These are phyloP conservation scores for Anguilla japonica DNA, from an alignment of 2,113 vertebrate species.

Conservation along the genomic window DNA sequence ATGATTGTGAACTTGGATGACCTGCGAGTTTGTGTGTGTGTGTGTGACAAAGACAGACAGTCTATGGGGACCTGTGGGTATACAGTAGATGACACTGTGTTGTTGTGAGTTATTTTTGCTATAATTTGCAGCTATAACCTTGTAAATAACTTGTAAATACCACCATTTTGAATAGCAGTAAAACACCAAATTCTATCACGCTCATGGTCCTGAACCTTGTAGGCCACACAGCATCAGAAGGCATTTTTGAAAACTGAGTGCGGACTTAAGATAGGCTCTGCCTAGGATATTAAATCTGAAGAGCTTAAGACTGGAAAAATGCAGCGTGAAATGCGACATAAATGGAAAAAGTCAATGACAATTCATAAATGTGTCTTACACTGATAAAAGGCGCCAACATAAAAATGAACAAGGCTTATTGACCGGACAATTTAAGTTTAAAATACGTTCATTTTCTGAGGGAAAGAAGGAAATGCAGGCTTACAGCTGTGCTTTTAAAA, in stretches of 20 bases:
- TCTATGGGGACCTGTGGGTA: too few relatives aligned
- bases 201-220: constrained; percentile 32
- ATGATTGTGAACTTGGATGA: background rate
- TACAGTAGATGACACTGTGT: constrained; percentile 29
- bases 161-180: constrained; percentile 40
- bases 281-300: constrained; percentile 40
- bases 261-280: constrained; percentile 23
- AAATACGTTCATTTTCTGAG: background rate
- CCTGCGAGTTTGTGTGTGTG: background rate
- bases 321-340: constrained; percentile 7
- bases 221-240: constrained; percentile 40
- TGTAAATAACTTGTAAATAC: constrained; percentile 45
- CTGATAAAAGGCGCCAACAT: background rate
- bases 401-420: background rate
- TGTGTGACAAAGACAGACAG: background rate
- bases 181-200: constrained; percentile 40
- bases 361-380: background rate
- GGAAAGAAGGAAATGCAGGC: background rate
- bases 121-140: constrained; percentile 46
- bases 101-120: constrained; percentile 34
- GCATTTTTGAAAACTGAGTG: constrained; percentile 48
- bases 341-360: background rate
- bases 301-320: constrained; percentile 24
- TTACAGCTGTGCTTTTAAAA: constrained; percentile 15
- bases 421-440: background rate